These are phyloP conservation scores for Calliphora vicina DNA, from an alignment of 1,140 invertebrate genomes.

Conservation along the genomic window DNA sequence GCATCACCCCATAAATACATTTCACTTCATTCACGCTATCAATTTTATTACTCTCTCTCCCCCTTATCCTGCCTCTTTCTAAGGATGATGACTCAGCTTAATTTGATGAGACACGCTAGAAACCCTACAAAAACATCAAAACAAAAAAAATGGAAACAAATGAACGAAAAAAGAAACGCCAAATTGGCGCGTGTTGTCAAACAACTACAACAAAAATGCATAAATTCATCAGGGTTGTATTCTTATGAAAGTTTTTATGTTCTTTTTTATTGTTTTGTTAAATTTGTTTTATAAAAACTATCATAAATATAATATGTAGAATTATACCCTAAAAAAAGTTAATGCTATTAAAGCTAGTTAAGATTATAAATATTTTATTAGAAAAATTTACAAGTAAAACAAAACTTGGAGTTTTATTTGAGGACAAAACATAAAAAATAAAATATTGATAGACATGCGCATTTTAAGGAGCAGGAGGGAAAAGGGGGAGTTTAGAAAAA, in stretches of 20 bases:
- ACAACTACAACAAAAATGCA: neutral
- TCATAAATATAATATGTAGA: neutral
- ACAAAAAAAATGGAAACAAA: neutral
- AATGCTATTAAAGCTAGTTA: neutral
- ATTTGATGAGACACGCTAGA: slow-evolving; percentile 29
- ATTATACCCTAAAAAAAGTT: neutral
- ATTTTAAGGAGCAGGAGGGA: neutral
- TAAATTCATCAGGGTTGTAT: neutral
- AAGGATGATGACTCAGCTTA: neutral
- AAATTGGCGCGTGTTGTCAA: slow-evolving; percentile 19
- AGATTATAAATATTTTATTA: slow-evolving; percentile 3
- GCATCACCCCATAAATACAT: neutral
- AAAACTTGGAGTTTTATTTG: too few relatives aligned
- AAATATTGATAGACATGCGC: neutral
- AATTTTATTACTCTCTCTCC: neutral
- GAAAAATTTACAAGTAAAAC: neutral
- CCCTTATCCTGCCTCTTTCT: neutral
- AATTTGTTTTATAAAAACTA: neutral
- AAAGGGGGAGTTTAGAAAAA: too few relatives aligned
- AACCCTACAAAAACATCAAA: slow-evolving; percentile 13
- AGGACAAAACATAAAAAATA: too few relatives aligned
- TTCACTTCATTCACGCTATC: too few relatives aligned
- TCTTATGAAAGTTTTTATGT: neutral
- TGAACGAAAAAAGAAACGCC: neutral
- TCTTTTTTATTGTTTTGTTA: neutral